Percentiles rank a stretch among this genome's conserved stretches.
These are phyloP conservation scores for Carcinoscorpius rotundicauda DNA, from an alignment of 1,140 invertebrate genomes.

Conservation along the genomic window DNA sequence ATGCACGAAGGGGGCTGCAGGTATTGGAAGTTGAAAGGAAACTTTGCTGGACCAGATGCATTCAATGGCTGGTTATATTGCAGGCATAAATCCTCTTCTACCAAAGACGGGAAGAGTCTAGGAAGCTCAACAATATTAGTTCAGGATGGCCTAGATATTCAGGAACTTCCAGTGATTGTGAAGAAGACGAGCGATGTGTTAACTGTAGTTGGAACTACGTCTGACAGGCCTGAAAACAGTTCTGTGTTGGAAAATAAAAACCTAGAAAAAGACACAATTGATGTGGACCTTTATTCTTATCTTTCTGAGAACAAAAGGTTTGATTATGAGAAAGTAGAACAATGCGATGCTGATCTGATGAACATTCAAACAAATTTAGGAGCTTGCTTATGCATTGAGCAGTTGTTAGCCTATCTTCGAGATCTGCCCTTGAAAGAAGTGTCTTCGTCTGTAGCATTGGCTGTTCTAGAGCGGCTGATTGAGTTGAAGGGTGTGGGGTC, in stretches of 20 bases:
- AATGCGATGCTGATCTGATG: no score
- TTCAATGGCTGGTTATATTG: no score
- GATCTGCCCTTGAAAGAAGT: background rate
- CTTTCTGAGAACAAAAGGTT: background rate
- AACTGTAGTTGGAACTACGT: no score
- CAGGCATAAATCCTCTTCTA: background rate
- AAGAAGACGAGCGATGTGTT: conserved; percentile 36
- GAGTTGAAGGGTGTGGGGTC: conserved; percentile 33
- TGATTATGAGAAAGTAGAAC: background rate
- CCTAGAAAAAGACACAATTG: background rate
- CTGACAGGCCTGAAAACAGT: background rate
- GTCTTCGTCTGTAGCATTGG: conserved; percentile 3
- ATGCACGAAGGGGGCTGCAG: no score
- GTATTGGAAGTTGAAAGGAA: no score
- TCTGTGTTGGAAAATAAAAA: background rate
- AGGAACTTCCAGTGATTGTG: conserved; percentile 53
- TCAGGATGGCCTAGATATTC: conserved; percentile 51
- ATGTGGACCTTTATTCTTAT: background rate
- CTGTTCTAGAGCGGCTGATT: conserved; percentile 36
- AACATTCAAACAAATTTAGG: background rate
- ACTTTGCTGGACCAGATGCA: no score
- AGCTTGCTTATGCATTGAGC: background rate
- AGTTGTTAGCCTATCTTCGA: background rate
- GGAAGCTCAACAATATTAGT: conserved; percentile 45
- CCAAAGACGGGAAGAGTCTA: conserved; percentile 19